Conservation (phyloP, 2,797 vertebrate species). For the Spondyliosoma cantharus region DNA sequence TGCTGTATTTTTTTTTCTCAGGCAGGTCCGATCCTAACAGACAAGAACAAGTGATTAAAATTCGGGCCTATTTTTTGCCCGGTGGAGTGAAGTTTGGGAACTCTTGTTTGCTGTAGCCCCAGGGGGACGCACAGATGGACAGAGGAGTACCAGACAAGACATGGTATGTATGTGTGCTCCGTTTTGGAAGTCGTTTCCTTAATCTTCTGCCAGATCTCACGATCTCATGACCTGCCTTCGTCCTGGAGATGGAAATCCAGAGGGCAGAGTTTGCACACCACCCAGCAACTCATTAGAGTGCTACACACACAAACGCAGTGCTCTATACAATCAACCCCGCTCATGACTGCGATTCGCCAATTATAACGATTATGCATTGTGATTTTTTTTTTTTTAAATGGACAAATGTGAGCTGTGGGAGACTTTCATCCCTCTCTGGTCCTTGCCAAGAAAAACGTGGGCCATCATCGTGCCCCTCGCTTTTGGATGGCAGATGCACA, state of each 20-base stretch:
- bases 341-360: neutral
- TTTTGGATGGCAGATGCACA: conserved; percentile 40
- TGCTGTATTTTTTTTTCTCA: conserved; percentile 4
- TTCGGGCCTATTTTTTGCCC: conserved; percentile 44
- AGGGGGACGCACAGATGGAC: conserved; percentile 50
- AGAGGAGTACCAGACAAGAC: conserved; percentile 55
- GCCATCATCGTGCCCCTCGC: conserved; percentile 25
- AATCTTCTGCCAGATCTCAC: conserved; percentile 69
- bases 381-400: conserved; percentile 5
- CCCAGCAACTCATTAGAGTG: conserved; percentile 38
- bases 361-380: conserved; percentile 25
- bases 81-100: conserved; percentile 66
- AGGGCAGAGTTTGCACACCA: conserved; percentile 24
- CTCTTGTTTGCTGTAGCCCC: conserved; percentile 38
- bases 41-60: conserved; percentile 40
- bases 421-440: neutral
- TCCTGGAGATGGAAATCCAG: conserved; percentile 48
- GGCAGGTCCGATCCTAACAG: conserved; percentile 19
- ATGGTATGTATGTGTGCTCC: conserved; percentile 53
- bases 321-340: conserved; percentile 10
- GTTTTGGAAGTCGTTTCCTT: conserved; percentile 56
- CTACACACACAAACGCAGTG: neutral
- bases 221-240: conserved; percentile 55
- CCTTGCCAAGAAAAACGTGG: conserved; percentile 48
- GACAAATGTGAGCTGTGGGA: conserved; percentile 13